phyloP scores from a whole-genome alignment of 1,140 invertebrate species.

The Antheraea pernyi region DNA sequence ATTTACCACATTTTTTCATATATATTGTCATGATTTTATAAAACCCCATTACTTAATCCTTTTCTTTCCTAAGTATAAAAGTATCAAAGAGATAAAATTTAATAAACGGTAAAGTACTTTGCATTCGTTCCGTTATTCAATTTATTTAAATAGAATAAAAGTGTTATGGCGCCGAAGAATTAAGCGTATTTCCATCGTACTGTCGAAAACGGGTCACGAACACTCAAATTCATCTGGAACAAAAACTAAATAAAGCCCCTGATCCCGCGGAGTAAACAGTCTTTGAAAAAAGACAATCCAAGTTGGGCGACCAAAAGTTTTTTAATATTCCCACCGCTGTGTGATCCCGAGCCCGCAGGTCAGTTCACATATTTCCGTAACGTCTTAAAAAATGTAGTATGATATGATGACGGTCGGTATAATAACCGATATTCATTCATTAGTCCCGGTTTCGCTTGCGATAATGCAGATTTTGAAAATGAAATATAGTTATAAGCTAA shows the following conservation, averaged over 20 bases:
- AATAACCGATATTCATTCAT: too few relatives aligned
- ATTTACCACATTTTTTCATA: too few relatives aligned
- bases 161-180: neutral
- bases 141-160: neutral
- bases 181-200: neutral
- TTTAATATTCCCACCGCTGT: slow-evolving; percentile 72
- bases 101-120: too few relatives aligned
- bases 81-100: too few relatives aligned
- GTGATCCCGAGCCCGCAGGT: slow-evolving; percentile 52
- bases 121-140: too few relatives aligned
- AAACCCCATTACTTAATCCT: too few relatives aligned
- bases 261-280: slow-evolving; percentile 49
- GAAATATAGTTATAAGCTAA: too few relatives aligned
- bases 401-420: too few relatives aligned
- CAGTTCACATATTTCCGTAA: slow-evolving; percentile 3
- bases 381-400: neutral
- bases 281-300: slow-evolving; percentile 72
- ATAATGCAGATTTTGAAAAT: too few relatives aligned
- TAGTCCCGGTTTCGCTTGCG: too few relatives aligned
- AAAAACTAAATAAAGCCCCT: slow-evolving; percentile 45
- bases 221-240: slow-evolving; percentile 19
- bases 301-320: slow-evolving; percentile 66
- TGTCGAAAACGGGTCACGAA: slow-evolving; percentile 11
- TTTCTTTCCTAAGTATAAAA: too few relatives aligned
- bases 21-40: too few relatives aligned